Percentiles rank a stretch among this genome's conserved stretches.
Evolutionary conservation across 2,113 vertebrate genomes (phyloP).

Genomic region (Eublepharis macularius): DNA sequence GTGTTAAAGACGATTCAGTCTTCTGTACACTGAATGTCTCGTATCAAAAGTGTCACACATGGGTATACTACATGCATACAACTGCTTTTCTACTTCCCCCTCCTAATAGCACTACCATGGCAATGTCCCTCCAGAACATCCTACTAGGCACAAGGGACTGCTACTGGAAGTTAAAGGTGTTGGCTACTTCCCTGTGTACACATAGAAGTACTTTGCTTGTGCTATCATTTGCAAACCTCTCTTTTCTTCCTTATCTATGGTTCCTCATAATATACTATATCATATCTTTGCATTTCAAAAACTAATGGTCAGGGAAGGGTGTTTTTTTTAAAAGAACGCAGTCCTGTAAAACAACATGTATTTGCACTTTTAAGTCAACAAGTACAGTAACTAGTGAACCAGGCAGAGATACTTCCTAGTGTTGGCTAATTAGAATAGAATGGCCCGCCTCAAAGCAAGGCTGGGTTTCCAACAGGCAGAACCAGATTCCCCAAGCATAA

Average conservation of each 20-base stretch:
- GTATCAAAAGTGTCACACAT: background rate
- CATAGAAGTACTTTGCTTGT: too few relatives aligned
- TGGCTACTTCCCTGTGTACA: background rate
- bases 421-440: conserved; percentile 55
- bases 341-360: background rate
- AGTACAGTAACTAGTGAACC: conserved; percentile 43
- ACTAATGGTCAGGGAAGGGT: background rate
- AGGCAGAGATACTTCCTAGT: conserved; percentile 62
- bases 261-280: background rate
- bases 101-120: too few relatives aligned
- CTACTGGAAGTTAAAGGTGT: background rate
- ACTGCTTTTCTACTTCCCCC: background rate
- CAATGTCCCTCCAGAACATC: background rate
- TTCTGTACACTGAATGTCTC: background rate
- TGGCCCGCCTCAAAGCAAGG: conserved; percentile 74
- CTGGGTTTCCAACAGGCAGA: conserved; percentile 75
- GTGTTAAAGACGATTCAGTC: background rate
- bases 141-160: too few relatives aligned
- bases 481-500: conserved; percentile 79
- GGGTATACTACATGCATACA: background rate
- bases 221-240: background rate
- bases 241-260: background rate
- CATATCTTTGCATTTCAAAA: background rate
- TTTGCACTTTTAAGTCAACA: background rate
- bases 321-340: background rate